A percentile compares a stretch with the other conserved stretches of the same genome.
These are phyloP conservation scores for Apotomis turbidana DNA, from an alignment of 2,888 invertebrate species.

Conservation along the genomic window DNA sequence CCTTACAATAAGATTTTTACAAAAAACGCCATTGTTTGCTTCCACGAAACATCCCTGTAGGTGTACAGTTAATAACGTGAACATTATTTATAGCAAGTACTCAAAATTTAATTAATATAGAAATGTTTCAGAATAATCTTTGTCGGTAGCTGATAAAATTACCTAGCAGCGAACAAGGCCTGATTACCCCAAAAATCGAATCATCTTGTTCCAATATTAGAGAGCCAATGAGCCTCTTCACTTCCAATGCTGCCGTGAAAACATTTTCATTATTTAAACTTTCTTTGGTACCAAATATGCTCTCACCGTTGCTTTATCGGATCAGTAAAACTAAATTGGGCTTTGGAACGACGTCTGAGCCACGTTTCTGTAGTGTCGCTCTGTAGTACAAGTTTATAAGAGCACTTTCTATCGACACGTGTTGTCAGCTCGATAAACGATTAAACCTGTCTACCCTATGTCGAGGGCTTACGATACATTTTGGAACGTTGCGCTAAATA, in stretches of 20 bases:
- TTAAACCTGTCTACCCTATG: constrained; percentile 15
- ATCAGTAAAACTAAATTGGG: constrained; percentile 40
- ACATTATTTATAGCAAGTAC: too few species aligned
- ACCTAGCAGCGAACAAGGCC: not conserved
- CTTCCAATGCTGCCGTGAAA: constrained; percentile 5
- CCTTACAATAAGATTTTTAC: too few species aligned
- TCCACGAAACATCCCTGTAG: too few species aligned
- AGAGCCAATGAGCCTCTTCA: not conserved
- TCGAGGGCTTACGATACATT: not conserved
- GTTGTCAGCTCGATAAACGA: constrained; percentile 35
- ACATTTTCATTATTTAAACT: not conserved
- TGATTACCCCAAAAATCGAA: constrained; percentile 6
- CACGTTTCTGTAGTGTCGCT: constrained; percentile 35
- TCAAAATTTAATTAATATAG: too few species aligned
- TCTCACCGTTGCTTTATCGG: constrained; percentile 38
- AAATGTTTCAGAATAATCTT: too few species aligned
- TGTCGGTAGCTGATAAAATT: not conserved
- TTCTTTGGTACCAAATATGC: constrained; percentile 20
- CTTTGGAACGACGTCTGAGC: constrained; percentile 32
- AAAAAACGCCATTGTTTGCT: too few species aligned
- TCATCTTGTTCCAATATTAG: constrained; percentile 21
- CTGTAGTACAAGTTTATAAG: constrained; percentile 34
- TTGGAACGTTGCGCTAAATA: constrained; percentile 2
- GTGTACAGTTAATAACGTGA: too few species aligned
- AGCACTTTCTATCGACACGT: constrained; percentile 34